Evolutionary conservation across 2,888 invertebrate species (phyloP).

Genomic region (Cosmopolites sordidus): DNA sequence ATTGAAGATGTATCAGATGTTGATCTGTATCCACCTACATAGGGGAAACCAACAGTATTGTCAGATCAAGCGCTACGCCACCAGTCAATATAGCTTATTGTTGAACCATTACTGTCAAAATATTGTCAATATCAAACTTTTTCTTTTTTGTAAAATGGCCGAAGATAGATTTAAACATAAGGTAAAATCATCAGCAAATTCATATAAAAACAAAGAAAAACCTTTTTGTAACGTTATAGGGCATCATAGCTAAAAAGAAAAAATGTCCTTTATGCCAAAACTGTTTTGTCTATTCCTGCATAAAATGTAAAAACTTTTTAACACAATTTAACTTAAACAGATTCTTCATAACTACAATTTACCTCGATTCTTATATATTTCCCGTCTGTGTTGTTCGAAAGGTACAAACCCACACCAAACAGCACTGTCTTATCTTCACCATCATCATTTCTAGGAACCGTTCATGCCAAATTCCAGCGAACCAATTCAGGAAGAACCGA

Average conservation of each 20-base stretch:
- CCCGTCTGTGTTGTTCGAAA: too few relatives aligned
- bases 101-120: too few relatives aligned
- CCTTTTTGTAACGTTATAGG: neutral
- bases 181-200: neutral
- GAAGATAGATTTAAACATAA: conserved; percentile 4
- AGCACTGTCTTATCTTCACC: too few relatives aligned
- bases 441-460: too few relatives aligned
- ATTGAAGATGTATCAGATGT: too few relatives aligned
- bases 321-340: neutral
- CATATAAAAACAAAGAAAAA: neutral
- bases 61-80: too few relatives aligned
- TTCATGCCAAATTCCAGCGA: neutral
- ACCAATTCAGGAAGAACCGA: neutral
- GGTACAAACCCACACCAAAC: too few relatives aligned
- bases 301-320: neutral
- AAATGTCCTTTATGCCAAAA: neutral
- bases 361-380: neutral
- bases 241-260: neutral
- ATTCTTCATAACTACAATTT: neutral
- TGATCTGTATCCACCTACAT: too few relatives aligned
- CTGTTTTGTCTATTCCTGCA: neutral
- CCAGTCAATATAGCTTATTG: too few relatives aligned
- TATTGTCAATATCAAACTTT: too few relatives aligned
- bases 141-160: neutral
- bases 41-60: too few relatives aligned